phyloP scores from a whole-genome alignment of 1,140 invertebrate species.

The Melitaea cinxia region DNA sequence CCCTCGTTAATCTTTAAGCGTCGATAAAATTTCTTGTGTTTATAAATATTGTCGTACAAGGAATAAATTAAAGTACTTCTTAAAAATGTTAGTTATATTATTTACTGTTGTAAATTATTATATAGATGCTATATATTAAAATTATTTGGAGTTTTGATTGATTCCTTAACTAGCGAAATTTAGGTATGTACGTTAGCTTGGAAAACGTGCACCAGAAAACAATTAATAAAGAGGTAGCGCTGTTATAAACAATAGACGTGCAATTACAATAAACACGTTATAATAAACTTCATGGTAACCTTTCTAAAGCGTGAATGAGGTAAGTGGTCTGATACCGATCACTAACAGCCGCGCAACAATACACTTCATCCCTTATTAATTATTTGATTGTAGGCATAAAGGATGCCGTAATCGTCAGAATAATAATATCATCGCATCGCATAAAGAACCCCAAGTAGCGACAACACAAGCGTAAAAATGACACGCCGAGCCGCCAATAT shows the following conservation, averaged over 20 bases:
- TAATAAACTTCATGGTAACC: conserved; percentile 65
- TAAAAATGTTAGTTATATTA: not conserved
- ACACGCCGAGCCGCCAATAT: conserved; percentile 77
- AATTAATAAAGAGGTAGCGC: conserved; percentile 29
- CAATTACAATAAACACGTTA: conserved; percentile 44
- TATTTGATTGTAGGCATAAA: conserved; percentile 82
- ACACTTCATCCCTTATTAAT: conserved; percentile 81
- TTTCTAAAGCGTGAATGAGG: conserved; percentile 65
- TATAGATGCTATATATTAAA: not conserved
- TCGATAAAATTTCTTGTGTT: conserved; percentile 2
- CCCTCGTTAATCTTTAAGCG: conserved; percentile 10
- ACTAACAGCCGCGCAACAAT: conserved; percentile 67
- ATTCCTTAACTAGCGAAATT: too few relatives aligned
- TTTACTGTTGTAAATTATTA: not conserved
- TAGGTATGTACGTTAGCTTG: not conserved
- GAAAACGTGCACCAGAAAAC: conserved; percentile 12
- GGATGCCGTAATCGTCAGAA: conserved; percentile 80
- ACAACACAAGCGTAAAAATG: conserved; percentile 81
- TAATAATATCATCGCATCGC: conserved; percentile 80
- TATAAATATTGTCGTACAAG: not conserved
- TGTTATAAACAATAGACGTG: conserved; percentile 39
- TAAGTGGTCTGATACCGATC: conserved; percentile 75
- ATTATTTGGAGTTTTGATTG: too few relatives aligned
- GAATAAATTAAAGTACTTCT: not conserved
- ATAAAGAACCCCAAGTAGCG: conserved; percentile 80